Conservation (phyloP, 2,797 vertebrate species). For the Ptychadena robeensis region DNA sequence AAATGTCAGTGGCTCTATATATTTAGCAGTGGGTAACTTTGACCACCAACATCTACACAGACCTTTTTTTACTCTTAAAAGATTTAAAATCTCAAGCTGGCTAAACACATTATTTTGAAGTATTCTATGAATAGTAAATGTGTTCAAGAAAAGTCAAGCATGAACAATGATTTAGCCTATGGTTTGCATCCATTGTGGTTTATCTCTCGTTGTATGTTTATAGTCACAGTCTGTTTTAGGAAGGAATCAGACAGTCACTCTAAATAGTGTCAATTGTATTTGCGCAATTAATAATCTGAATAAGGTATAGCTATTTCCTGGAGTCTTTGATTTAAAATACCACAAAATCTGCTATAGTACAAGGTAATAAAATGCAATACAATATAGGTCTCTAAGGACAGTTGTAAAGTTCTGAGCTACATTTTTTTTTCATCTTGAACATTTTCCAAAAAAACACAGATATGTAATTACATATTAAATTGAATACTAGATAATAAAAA, state of each 20-base stretch:
- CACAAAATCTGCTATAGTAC: conserved; percentile 9
- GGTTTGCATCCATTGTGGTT: background rate
- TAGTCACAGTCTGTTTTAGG: background rate
- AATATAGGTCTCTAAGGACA: conserved; percentile 16
- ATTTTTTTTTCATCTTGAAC: conserved; percentile 39
- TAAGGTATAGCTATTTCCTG: background rate
- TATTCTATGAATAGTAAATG: background rate
- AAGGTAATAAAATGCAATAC: conserved; percentile 45
- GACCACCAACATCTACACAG: too few species aligned
- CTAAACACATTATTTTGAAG: background rate
- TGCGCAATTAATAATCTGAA: background rate
- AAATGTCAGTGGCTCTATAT: too few species aligned
- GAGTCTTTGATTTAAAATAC: conserved; percentile 10
- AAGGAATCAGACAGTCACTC: background rate
- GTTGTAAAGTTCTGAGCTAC: conserved; percentile 27
- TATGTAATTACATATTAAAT: conserved; percentile 15
- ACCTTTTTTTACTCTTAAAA: background rate
- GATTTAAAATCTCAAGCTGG: background rate
- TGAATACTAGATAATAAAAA: background rate
- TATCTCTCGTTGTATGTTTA: background rate
- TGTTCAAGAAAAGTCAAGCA: background rate
- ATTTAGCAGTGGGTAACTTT: too few species aligned
- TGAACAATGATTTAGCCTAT: background rate
- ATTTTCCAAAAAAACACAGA: conserved; percentile 21
- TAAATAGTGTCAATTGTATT: background rate